Percentiles rank a stretch among this genome's conserved stretches.
phyloP scores from a whole-genome alignment of 30 jellyfish, hydroid and myxozoan species.

The Rhopilema esculentum region DNA sequence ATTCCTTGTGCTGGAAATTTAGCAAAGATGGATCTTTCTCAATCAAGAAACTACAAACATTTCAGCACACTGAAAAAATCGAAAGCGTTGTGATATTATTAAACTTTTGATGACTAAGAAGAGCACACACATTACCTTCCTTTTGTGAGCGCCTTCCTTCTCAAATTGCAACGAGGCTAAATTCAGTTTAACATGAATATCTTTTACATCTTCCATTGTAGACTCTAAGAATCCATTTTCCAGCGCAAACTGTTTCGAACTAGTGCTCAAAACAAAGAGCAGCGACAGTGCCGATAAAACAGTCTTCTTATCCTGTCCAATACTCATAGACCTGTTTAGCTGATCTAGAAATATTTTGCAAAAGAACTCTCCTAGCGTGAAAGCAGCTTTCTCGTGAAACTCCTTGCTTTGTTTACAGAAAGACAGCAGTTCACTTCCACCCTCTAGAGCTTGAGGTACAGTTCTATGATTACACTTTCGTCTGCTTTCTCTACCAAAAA shows the following conservation, averaged over 20 bases:
- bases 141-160: conserved; percentile 23
- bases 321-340: not conserved
- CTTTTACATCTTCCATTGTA: conserved; percentile 76
- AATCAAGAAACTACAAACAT: too few species aligned
- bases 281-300: conserved; percentile 48
- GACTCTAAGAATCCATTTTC: conserved; percentile 76
- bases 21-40: too few species aligned
- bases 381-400: not conserved
- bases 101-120: too few species aligned
- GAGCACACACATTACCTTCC: conserved; percentile 35
- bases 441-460: conserved; percentile 11
- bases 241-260: conserved; percentile 53
- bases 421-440: conserved; percentile 5
- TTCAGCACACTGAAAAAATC: too few species aligned
- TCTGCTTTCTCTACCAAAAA: conserved; percentile 49
- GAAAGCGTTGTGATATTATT: too few species aligned
- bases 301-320: conserved; percentile 19
- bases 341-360: conserved; percentile 8
- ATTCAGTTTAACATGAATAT: conserved; percentile 69
- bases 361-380: conserved; percentile 40
- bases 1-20: too few species aligned
- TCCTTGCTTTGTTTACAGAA: not conserved
- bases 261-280: conserved; percentile 47
- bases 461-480: conserved; percentile 1
- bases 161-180: conserved; percentile 55